These are phyloP conservation scores for Bruchidius siliquastri DNA, from an alignment of 2,888 invertebrate genomes.

Conservation along the genomic window DNA sequence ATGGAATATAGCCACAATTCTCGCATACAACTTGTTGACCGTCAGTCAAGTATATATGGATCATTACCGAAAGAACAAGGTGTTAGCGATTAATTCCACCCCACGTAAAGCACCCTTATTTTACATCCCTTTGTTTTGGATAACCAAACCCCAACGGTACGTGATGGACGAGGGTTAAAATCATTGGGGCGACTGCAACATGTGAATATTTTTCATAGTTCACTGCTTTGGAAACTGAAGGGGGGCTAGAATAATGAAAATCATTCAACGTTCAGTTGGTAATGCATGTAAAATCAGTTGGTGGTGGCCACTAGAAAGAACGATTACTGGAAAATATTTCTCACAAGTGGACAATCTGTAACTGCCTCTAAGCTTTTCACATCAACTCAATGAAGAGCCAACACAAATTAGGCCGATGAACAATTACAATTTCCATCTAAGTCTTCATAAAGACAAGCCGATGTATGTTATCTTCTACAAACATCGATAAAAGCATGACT, in stretches of 20 bases:
- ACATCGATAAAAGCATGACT: no score
- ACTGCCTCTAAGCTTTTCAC: no score
- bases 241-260: background rate
- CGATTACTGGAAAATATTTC: no score
- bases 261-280: background rate
- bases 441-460: no score
- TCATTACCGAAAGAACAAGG: background rate
- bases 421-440: no score
- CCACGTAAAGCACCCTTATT: background rate
- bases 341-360: no score
- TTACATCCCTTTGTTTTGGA: background rate
- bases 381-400: no score
- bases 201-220: background rate
- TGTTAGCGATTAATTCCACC: background rate
- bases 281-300: background rate
- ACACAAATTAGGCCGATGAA: no score
- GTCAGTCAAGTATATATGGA: background rate
- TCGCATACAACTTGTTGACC: background rate
- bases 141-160: background rate
- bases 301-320: no score
- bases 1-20: background rate
- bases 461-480: no score
- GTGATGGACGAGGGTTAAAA: background rate
- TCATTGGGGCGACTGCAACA: background rate
- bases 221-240: background rate